Percentiles rank a stretch among this genome's conserved stretches.
Evolutionary conservation across 2,888 invertebrate genomes (phyloP).

Genomic region (Pandemis heparana): DNA sequence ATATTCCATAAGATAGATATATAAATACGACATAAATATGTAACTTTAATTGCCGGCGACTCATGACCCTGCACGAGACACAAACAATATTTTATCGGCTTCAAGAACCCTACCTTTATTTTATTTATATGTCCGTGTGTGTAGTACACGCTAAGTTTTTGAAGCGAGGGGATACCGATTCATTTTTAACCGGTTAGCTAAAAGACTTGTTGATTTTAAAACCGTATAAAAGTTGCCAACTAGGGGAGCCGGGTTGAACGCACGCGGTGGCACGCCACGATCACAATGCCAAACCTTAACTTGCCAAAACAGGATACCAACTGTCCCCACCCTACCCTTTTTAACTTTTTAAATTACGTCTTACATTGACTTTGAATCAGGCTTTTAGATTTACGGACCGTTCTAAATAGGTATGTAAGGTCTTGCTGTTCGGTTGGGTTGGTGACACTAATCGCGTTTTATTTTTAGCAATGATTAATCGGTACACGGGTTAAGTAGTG

Average conservation of each 20-base stretch:
- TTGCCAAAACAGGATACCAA: constrained; percentile 71
- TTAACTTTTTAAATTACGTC: background rate
- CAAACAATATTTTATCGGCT: background rate
- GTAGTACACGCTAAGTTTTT: background rate
- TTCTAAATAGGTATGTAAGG: background rate
- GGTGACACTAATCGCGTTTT: constrained; percentile 34
- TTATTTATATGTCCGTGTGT: background rate
- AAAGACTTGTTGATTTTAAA: constrained; percentile 74
- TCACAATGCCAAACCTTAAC: constrained; percentile 59
- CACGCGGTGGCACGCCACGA: constrained; percentile 62
- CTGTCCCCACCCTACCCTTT: constrained; percentile 48
- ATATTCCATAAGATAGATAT: too few species aligned
- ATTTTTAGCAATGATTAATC: constrained; percentile 39
- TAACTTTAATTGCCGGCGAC: too few species aligned
- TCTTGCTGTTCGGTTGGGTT: constrained; percentile 5
- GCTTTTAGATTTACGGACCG: background rate
- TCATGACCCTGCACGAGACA: too few species aligned
- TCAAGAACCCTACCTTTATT: background rate
- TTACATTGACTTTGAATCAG: background rate
- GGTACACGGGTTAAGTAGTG: constrained; percentile 17
- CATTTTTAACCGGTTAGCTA: constrained; percentile 34
- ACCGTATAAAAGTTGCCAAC: constrained; percentile 65
- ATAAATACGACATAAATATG: too few species aligned
- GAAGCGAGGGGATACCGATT: constrained; percentile 1
- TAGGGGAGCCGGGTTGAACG: constrained; percentile 77